Evolutionary conservation across 2,888 invertebrate genomes (phyloP).

Genomic region (Phalangium opilio): DNA sequence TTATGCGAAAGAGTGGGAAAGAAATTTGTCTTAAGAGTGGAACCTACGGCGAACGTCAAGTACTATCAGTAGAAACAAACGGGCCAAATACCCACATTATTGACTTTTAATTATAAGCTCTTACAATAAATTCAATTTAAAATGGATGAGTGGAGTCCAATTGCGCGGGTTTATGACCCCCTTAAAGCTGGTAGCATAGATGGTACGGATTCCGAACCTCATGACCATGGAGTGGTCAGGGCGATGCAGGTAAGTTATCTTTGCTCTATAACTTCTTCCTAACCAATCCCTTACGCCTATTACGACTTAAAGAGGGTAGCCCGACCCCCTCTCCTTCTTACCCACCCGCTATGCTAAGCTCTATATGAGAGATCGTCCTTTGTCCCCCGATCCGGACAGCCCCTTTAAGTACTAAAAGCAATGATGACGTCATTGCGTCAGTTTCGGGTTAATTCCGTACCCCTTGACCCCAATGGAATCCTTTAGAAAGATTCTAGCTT

Average conservation of each 20-base stretch:
- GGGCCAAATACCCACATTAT: constrained; percentile 33
- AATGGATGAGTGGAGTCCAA: constrained; percentile 36
- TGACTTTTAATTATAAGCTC: constrained; percentile 20
- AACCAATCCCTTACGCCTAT: constrained; percentile 46
- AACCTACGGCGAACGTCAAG: constrained; percentile 34
- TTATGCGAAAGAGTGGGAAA: not conserved
- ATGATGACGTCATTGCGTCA: too few relatives aligned
- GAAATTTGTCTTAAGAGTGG: constrained; percentile 23
- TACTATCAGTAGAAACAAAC: constrained; percentile 31
- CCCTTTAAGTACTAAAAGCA: too few relatives aligned
- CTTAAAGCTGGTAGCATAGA: constrained; percentile 72
- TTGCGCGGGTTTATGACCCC: constrained; percentile 53
- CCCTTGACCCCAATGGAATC: too few relatives aligned
- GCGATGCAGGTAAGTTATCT: constrained; percentile 50
- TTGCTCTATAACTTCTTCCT: too few relatives aligned
- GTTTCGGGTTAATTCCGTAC: too few relatives aligned
- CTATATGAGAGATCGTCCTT: too few relatives aligned
- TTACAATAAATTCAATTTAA: not conserved
- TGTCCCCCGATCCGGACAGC: too few relatives aligned
- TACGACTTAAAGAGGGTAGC: constrained; percentile 44
- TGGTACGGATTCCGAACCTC: constrained; percentile 64
- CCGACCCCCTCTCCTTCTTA: constrained; percentile 52
- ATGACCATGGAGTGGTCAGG: constrained; percentile 57
- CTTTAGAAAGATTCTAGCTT: too few relatives aligned
- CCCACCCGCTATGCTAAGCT: constrained; percentile 40